These are phyloP conservation scores for Hiodon tergisus DNA, from an alignment of 2,113 vertebrate species.

Conservation along the genomic window DNA sequence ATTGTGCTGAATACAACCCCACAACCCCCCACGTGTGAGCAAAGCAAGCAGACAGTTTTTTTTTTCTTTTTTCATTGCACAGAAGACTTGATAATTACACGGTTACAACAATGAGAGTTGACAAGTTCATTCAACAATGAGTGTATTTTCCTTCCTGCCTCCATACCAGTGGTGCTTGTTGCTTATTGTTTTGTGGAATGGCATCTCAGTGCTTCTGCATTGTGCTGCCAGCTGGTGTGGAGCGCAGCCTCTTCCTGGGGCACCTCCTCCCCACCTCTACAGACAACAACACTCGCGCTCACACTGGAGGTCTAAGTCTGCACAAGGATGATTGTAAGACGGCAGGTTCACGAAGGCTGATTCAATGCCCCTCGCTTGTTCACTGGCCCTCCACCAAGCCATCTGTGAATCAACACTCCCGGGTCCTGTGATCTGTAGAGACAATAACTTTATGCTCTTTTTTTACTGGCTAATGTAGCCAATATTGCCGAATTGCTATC, in stretches of 20 bases:
- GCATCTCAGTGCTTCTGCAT: constrained; percentile 5
- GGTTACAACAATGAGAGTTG: constrained; percentile 53
- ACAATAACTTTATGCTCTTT: neutral
- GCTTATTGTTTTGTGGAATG: constrained; percentile 18
- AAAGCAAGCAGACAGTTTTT: neutral
- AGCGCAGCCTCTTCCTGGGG: neutral
- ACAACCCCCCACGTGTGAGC: neutral
- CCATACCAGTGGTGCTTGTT: constrained; percentile 9
- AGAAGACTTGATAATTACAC: constrained; percentile 46
- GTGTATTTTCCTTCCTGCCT: constrained; percentile 58
- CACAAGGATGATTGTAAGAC: too few species aligned
- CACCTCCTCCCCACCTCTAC: neutral
- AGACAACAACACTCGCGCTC: neutral
- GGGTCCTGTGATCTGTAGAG: neutral
- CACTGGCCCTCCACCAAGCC: neutral
- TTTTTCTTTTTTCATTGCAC: neutral
- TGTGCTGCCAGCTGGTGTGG: neutral
- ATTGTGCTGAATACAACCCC: neutral
- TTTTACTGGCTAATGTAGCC: neutral
- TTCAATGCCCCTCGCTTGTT: neutral
- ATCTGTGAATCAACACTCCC: neutral
- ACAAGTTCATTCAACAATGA: constrained; percentile 60
- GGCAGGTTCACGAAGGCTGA: neutral
- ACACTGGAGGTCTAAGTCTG: too few species aligned
- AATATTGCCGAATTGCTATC: neutral